Evolutionary conservation across 2,888 invertebrate species (phyloP).

Genomic region (Lordiphosa andalusiaca): DNA sequence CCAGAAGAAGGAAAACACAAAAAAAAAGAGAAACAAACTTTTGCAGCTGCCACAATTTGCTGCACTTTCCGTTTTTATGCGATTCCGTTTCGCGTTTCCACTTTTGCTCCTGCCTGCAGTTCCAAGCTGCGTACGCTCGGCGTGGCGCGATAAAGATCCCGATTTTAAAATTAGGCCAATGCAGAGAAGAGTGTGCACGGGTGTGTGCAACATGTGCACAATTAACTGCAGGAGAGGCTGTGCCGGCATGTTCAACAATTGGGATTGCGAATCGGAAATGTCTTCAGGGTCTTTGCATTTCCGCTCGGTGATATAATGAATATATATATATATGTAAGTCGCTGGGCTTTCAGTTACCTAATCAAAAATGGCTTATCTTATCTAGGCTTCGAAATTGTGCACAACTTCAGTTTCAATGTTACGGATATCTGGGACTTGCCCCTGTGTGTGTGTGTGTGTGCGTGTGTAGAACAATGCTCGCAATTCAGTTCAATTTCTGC

Average conservation of each 20-base stretch:
- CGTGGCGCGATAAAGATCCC: constrained; percentile 68
- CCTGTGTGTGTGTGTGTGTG: constrained; percentile 2
- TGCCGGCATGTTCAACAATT: constrained; percentile 4
- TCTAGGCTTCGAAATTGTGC: constrained; percentile 23
- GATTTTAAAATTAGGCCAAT: constrained; percentile 69
- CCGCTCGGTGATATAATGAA: constrained; percentile 24
- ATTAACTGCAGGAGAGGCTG: constrained; percentile 59
- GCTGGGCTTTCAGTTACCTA: constrained; percentile 2
- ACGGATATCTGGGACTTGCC: constrained; percentile 13
- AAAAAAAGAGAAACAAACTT: constrained; percentile 33
- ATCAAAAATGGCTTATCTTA: constrained; percentile 24
- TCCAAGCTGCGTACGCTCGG: constrained; percentile 58
- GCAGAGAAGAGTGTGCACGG: constrained; percentile 19
- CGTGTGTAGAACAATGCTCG: constrained; percentile 54
- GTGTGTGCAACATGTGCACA: constrained; percentile 62
- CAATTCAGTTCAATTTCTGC: constrained; percentile 62
- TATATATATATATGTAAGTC: constrained; percentile 15
- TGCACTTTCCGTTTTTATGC: constrained; percentile 75
- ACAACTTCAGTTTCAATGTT: constrained; percentile 31
- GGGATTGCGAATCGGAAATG: constrained; percentile 3
- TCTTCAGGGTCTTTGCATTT: constrained; percentile 7
- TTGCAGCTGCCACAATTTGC: constrained; percentile 76
- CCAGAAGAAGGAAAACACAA: constrained; percentile 11
- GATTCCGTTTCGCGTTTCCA: constrained; percentile 54
- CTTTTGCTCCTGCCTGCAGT: constrained; percentile 45